Evolutionary conservation across 53 echinoderm and acorn worm genomes (phyloP).

Genomic region (Mesocentrotus franciscanus): DNA sequence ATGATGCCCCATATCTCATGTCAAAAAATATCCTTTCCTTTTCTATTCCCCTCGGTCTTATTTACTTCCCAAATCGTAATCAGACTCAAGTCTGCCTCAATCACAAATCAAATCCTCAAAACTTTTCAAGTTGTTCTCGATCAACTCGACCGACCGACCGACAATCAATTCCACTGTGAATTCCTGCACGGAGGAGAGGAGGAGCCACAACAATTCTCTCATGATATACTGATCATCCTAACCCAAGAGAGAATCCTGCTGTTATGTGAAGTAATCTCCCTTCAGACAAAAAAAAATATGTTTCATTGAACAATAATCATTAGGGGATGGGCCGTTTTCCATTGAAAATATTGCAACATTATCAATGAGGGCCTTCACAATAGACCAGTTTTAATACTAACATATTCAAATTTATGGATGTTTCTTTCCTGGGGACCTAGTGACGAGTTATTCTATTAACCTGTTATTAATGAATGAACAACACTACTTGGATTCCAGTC

Average conservation of each 20-base stretch:
- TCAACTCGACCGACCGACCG: background rate
- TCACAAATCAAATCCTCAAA: constrained; percentile 32
- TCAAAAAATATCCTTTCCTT: background rate
- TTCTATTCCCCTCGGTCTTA: constrained; percentile 7
- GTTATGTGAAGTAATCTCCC: background rate
- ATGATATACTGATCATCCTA: background rate
- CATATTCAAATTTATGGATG: too few relatives aligned
- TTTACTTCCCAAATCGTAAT: background rate
- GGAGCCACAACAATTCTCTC: background rate
- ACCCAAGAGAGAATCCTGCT: background rate
- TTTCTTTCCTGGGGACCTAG: too few relatives aligned
- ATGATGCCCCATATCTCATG: background rate
- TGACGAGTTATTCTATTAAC: too few relatives aligned
- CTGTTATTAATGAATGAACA: too few relatives aligned
- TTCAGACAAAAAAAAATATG: background rate
- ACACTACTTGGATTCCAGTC: too few relatives aligned
- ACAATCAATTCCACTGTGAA: background rate
- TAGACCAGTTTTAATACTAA: too few relatives aligned
- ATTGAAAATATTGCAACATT: too few relatives aligned
- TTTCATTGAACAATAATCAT: background rate
- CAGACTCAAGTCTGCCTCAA: background rate
- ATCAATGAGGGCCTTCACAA: too few relatives aligned
- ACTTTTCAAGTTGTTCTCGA: constrained; percentile 6
- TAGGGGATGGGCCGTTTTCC: too few relatives aligned
- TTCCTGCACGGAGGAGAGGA: background rate